Evolutionary conservation across 2,888 invertebrate genomes (phyloP).

Genomic region (Athripsodes cinereus): DNA sequence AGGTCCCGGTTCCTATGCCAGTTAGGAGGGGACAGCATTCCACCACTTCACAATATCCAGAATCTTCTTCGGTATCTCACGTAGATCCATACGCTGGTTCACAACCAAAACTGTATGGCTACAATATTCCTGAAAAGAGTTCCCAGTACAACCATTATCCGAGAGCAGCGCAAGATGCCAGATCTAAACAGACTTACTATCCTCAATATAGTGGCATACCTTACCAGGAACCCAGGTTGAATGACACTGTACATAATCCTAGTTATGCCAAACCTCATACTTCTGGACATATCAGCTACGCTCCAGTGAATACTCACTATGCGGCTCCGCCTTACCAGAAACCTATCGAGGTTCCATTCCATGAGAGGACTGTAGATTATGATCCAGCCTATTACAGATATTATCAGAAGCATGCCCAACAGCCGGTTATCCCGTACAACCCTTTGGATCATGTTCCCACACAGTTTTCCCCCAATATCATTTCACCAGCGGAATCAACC

Average conservation of each 20-base stretch:
- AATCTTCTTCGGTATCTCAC: constrained; percentile 8
- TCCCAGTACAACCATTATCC: constrained; percentile 8
- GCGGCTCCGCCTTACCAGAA: constrained; percentile 12
- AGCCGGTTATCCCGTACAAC: constrained; percentile 32
- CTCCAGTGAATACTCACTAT: constrained; percentile 3
- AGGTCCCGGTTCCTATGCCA: constrained; percentile 6
- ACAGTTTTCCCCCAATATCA: constrained; percentile 42
- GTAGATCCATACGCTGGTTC: constrained; percentile 9
- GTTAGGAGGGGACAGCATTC: constrained; percentile 11
- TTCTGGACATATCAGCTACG: background rate
- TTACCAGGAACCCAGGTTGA: constrained; percentile 11
- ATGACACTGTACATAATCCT: constrained; percentile 9
- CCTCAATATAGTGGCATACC: constrained; percentile 17
- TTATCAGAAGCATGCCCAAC: constrained; percentile 24
- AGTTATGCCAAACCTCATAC: constrained; percentile 1
- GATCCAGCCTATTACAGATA: constrained; percentile 14
- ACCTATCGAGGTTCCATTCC: constrained; percentile 11
- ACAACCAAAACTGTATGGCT: constrained; percentile 14
- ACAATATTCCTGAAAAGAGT: constrained; percentile 13
- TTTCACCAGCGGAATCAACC: constrained; percentile 46
- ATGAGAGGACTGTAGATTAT: constrained; percentile 15
- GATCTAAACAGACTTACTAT: constrained; percentile 17
- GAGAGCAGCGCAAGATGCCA: constrained; percentile 14
- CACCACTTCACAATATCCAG: constrained; percentile 6
- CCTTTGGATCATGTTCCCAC: constrained; percentile 37